A percentile compares a stretch with the other conserved stretches of the same genome.
Conservation (phyloP, 2,797 vertebrate species). For the Varecia variegata region DNA sequence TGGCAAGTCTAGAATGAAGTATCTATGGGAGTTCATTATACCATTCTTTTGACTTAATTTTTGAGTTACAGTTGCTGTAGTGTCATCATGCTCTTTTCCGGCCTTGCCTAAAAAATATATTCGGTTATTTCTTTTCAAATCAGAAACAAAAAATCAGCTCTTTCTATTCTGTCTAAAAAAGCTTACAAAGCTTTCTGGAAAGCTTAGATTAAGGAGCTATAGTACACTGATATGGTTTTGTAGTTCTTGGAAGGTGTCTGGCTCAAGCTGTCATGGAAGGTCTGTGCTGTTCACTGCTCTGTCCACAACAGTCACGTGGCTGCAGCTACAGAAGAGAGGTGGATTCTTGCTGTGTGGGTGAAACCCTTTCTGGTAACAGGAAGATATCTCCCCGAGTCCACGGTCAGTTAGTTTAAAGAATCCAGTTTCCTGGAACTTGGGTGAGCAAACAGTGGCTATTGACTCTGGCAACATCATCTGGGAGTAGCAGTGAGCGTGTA, state of each 20-base stretch:
- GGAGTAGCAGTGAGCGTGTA: conserved; percentile 98
- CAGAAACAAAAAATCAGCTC: conserved; percentile 30
- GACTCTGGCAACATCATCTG: conserved; percentile 98
- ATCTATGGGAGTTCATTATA: background rate
- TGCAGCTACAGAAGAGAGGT: conserved; percentile 93
- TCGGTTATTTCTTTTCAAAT: conserved; percentile 37
- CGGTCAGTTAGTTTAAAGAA: conserved; percentile 96
- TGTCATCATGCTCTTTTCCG: conserved; percentile 23
- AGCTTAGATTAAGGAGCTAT: conserved; percentile 20
- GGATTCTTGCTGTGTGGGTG: conserved; percentile 96
- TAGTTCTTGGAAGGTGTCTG: background rate
- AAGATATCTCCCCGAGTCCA: conserved; percentile 94
- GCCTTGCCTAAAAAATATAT: conserved; percentile 44
- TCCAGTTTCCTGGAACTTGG: conserved; percentile 96
- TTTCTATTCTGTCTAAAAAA: conserved; percentile 17
- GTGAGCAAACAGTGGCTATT: conserved; percentile 96
- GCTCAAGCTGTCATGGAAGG: conserved; percentile 88
- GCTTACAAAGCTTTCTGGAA: conserved; percentile 9
- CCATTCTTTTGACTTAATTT: conserved; percentile 24
- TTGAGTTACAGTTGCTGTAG: conserved; percentile 36
- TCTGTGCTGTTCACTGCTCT: conserved; percentile 91
- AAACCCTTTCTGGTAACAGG: conserved; percentile 95
- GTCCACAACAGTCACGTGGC: conserved; percentile 89
- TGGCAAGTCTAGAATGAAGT: background rate
- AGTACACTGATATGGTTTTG: conserved; percentile 18